A percentile compares a stretch with the other conserved stretches of the same genome.
Conservation (phyloP, 2,797 vertebrate genomes). For the Syngnathus acus region DNA sequence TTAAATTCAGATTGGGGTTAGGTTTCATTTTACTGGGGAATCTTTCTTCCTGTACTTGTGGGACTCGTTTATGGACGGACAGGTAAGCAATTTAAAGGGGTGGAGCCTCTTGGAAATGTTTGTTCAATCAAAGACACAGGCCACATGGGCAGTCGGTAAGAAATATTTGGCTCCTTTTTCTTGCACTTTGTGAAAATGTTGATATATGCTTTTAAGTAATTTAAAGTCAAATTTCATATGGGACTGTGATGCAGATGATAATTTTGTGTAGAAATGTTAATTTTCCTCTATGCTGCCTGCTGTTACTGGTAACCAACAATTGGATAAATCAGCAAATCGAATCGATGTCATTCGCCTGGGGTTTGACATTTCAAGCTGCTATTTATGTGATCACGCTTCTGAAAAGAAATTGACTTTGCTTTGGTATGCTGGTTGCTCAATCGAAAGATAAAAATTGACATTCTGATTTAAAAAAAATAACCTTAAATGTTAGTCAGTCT, state of each 20-base stretch:
- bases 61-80: too few species aligned
- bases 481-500: slow-evolving; percentile 20
- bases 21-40: too few species aligned
- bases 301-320: slow-evolving; percentile 25
- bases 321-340: slow-evolving; percentile 41
- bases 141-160: too few species aligned
- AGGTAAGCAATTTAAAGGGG: too few species aligned
- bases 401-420: slow-evolving; percentile 40
- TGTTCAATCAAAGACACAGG: too few species aligned
- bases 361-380: slow-evolving; percentile 46
- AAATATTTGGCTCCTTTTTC: too few species aligned
- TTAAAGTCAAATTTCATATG: slow-evolving; percentile 6
- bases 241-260: slow-evolving; percentile 1
- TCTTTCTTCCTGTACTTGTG: too few species aligned
- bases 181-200: too few species aligned
- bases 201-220: too few species aligned
- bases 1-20: too few species aligned
- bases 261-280: slow-evolving; percentile 18
- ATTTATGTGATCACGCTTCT: slow-evolving; percentile 41
- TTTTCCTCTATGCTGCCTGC: slow-evolving; percentile 10
- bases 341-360: slow-evolving; percentile 30
- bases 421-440: slow-evolving; percentile 22
- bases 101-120: too few species aligned
- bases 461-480: slow-evolving; percentile 33
- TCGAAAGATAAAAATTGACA: slow-evolving; percentile 38